A percentile compares a stretch with the other conserved stretches of the same genome.
phyloP scores from a whole-genome alignment of 1,140 invertebrate genomes.

The Drosophila sucinea region DNA sequence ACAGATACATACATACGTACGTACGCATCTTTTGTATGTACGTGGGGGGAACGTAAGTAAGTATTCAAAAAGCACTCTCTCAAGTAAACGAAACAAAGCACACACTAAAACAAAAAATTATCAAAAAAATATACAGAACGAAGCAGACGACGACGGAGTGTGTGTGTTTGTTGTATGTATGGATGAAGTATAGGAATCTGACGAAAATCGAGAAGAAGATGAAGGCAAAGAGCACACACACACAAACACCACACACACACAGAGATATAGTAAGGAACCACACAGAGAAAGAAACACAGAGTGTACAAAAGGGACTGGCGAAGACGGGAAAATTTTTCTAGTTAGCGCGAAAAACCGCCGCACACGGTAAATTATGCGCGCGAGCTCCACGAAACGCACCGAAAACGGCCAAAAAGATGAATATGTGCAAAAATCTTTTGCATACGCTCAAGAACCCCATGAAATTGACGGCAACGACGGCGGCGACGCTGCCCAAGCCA shows the following conservation, averaged over 20 bases:
- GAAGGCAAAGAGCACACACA: conserved; percentile 25
- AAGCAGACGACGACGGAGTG: not conserved
- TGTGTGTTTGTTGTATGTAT: conserved; percentile 18
- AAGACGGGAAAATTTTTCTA: conserved; percentile 35
- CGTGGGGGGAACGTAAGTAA: not conserved
- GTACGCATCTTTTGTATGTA: not conserved
- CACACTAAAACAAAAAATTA: conserved; percentile 45
- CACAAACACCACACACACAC: not conserved
- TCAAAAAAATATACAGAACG: conserved; percentile 19
- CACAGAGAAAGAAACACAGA: conserved; percentile 31
- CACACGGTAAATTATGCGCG: conserved; percentile 44
- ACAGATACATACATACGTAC: conserved; percentile 3
- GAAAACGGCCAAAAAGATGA: conserved; percentile 83
- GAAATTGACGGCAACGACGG: conserved; percentile 42
- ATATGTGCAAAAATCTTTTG: conserved; percentile 83
- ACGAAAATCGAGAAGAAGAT: conserved; percentile 24
- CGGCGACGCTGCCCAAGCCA: conserved; percentile 15
- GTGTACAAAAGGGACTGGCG: conserved; percentile 16
- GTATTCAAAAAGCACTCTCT: conserved; percentile 12
- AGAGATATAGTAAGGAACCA: conserved; percentile 27
- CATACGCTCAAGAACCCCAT: conserved; percentile 83
- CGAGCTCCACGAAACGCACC: conserved; percentile 82
- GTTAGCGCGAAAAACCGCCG: conserved; percentile 71
- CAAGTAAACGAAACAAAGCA: conserved; percentile 37
- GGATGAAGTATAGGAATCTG: conserved; percentile 59